Evolutionary conservation across 2,113 vertebrate species (phyloP).

Genomic region (Myocastor coypus): DNA sequence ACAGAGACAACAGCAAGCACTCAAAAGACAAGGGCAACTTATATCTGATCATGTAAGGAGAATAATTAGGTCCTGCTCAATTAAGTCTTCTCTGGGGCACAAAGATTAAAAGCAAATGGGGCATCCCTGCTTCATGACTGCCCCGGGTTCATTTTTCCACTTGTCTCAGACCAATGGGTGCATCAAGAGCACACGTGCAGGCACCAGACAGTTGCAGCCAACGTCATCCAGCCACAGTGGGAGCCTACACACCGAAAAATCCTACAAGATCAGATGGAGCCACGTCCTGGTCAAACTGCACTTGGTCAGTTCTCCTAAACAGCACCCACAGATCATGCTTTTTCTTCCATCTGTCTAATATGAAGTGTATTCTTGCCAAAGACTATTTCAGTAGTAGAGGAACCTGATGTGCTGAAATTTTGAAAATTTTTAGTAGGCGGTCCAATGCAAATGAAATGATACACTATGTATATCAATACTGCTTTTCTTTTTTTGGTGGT

Average conservation of each 20-base stretch:
- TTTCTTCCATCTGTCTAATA: background rate
- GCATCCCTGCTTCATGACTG: background rate
- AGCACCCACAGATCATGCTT: background rate
- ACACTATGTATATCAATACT: background rate
- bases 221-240: accelerated
- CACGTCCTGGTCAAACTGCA: accelerated
- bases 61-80: background rate
- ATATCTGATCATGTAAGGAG: background rate
- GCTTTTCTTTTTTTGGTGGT: background rate
- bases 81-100: background rate
- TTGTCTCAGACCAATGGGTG: background rate
- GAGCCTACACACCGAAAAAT: background rate
- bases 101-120: background rate
- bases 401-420: background rate
- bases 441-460: background rate
- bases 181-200: background rate
- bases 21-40: constrained; percentile 6
- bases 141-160: background rate
- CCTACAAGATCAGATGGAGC: accelerated
- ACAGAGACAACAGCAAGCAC: background rate
- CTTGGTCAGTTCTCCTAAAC: accelerated
- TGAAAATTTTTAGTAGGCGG: background rate
- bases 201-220: background rate
- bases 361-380: background rate
- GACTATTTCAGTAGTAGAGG: background rate